Evolutionary conservation across 2,113 vertebrate genomes (phyloP), one percentile per base, ranked within the genome.

Genomic region (Zapus hudsonius): DNA sequence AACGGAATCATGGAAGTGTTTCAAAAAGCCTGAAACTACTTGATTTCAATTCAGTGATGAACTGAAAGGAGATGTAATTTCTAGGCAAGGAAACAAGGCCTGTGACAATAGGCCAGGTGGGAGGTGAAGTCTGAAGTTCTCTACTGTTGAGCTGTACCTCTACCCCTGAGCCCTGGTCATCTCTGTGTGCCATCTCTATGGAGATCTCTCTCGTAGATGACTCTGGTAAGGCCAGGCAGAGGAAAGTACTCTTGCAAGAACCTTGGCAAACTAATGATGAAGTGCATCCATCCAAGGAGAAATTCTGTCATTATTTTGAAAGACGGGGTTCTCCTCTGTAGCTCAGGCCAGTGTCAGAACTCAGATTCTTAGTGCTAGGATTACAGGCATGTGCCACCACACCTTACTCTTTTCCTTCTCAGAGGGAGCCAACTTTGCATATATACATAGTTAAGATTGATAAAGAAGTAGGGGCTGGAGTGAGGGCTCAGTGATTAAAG

Each of bases 261-360:
- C 52, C 44, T 23, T 57, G 36, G 44, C 55, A 79, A 10, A 57
- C 1, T 70, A 36, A 44, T 73, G 22, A 66, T 31, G 87, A 27
- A 94, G 27, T 75, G 73, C 7, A 59, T 1, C 33, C 79, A 59
- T 29, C 44, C 73, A 87, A 88, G 87, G 61, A 90, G 33, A 84
- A 84, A 67, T 20, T 23, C 12, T 23, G 17, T 52, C 20, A 17
- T 47, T 47, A 16, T n/a, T 47, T 66, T 23, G 40, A 82, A 66
- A n/a, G 63, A 61, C 42, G 23, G 12, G 52, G 40, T n/a, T 29
- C 47, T 84, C 13, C 42, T 84, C 6, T 36, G 22, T 36, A 67
- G 33, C 36, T 6, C 47, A 59, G 9, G 8, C 82, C 55, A 25
- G 83, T 47, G 47, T 70, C 52, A 70, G 16, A n/a, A 40, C 67